These are phyloP conservation scores for Maccullochella peelii DNA, from an alignment of 2,113 vertebrate species.

Conservation along the genomic window DNA sequence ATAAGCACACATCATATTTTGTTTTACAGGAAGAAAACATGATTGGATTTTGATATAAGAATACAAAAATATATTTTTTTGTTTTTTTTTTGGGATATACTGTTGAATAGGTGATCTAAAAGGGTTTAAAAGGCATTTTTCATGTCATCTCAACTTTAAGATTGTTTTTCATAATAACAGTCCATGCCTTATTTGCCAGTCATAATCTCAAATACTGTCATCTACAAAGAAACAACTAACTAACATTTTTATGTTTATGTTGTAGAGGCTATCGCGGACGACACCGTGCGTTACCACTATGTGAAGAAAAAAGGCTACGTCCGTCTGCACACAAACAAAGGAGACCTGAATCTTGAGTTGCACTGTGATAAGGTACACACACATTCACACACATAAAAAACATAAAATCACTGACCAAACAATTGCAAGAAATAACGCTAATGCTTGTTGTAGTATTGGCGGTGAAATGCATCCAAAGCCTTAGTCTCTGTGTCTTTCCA, in stretches of 20 bases:
- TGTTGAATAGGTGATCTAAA: too few relatives aligned
- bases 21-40: too few relatives aligned
- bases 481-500: not conserved
- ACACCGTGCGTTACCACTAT: slow-evolving; percentile 91
- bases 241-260: not conserved
- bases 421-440: not conserved
- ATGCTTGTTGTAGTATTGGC: not conserved
- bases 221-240: not conserved
- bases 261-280: slow-evolving; percentile 90
- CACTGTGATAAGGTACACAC: slow-evolving; percentile 93
- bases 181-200: not conserved
- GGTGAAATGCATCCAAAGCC: not conserved
- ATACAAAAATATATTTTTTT: too few relatives aligned
- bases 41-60: too few relatives aligned
- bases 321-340: slow-evolving; percentile 93
- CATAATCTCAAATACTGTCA: not conserved
- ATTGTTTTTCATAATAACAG: not conserved
- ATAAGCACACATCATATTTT: too few relatives aligned
- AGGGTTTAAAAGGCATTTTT: too few relatives aligned
- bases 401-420: not conserved
- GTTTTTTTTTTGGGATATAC: too few relatives aligned
- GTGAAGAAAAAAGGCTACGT: slow-evolving; percentile 98
- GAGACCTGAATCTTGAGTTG: slow-evolving; percentile 94
- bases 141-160: not conserved
- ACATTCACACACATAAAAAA: not conserved